Percentiles rank a stretch among this genome's conserved stretches.
Evolutionary conservation across 2,113 vertebrate species (phyloP).

Genomic region (Sigmodon hispidus): DNA sequence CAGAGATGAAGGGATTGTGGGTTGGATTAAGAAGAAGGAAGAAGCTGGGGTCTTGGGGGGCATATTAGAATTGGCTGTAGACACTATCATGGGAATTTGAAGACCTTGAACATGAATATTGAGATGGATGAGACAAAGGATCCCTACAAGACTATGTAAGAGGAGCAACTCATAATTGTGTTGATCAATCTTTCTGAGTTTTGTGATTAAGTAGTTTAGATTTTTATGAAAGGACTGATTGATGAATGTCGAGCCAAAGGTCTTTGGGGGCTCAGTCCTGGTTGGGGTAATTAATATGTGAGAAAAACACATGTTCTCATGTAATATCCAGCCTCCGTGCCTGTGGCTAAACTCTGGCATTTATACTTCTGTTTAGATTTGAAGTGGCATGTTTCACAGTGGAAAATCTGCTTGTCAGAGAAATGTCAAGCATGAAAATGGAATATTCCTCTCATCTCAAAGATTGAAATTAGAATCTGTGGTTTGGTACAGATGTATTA

Average conservation of each 20-base stretch:
- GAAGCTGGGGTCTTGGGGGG: background rate
- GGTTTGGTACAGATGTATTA: constrained; percentile 7
- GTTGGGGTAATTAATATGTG: constrained; percentile 60
- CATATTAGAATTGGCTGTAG: background rate
- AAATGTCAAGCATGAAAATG: constrained; percentile 63
- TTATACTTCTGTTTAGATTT: constrained; percentile 70
- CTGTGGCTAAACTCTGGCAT: constrained; percentile 55
- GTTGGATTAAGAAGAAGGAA: no score
- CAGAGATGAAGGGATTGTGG: background rate
- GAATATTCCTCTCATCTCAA: constrained; percentile 27
- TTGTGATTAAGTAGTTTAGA: constrained; percentile 50
- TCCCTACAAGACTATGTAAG: background rate
- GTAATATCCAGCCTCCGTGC: constrained; percentile 56
- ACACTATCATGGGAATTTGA: background rate
- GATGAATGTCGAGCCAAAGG: constrained; percentile 38
- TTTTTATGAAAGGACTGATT: constrained; percentile 32
- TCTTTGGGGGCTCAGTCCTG: constrained; percentile 24
- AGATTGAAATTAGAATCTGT: constrained; percentile 3
- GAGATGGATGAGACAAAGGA: background rate
- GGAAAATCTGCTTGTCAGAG: constrained; percentile 63
- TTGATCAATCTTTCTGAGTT: constrained; percentile 27
- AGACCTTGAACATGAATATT: background rate
- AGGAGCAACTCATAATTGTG: background rate
- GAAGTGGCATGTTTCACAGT: constrained; percentile 52
- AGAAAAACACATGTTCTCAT: constrained; percentile 62